A percentile compares a stretch with the other conserved stretches of the same genome.
phyloP scores from a whole-genome alignment of 92 coral and sea anemone species.

The Porites evermanni region DNA sequence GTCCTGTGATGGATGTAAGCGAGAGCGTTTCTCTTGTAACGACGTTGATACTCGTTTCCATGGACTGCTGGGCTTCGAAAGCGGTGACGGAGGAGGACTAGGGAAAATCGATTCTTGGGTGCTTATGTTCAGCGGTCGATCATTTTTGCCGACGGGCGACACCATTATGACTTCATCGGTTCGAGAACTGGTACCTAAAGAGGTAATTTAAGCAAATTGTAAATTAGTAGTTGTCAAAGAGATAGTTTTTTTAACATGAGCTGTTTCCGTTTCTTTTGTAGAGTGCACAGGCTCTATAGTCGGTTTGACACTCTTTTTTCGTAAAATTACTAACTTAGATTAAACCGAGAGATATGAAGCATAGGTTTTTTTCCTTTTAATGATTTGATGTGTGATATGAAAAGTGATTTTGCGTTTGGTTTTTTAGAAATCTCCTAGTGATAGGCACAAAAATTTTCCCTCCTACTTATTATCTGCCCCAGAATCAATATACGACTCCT shows the following conservation, averaged over 20 bases:
- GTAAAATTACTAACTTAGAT: too few species aligned
- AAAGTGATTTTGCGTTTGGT: too few species aligned
- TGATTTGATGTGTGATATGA: too few species aligned
- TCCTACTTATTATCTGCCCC: too few species aligned
- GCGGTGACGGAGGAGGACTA: conserved; percentile 50
- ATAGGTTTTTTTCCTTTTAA: too few species aligned
- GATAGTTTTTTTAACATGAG: background rate
- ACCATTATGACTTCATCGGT: conserved; percentile 36
- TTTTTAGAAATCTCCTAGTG: too few species aligned
- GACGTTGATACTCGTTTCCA: background rate
- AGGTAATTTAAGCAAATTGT: background rate
- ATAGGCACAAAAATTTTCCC: too few species aligned
- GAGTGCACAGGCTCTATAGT: too few species aligned
- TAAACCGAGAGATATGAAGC: too few species aligned
- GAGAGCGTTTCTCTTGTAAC: background rate
- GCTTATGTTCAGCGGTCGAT: conserved; percentile 3
- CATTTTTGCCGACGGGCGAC: conserved; percentile 1
- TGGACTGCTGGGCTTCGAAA: background rate
- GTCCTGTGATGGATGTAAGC: background rate
- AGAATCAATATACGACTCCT: too few species aligned
- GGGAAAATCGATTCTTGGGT: conserved; percentile 20
- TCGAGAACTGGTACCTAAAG: conserved; percentile 1
- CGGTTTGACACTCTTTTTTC: too few species aligned
- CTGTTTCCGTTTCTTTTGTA: background rate
- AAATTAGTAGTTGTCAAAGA: background rate